Percentiles rank a stretch among this genome's conserved stretches.
Conservation (phyloP, 2,888 invertebrate species). For the Acrocyrtus sp. region DNA sequence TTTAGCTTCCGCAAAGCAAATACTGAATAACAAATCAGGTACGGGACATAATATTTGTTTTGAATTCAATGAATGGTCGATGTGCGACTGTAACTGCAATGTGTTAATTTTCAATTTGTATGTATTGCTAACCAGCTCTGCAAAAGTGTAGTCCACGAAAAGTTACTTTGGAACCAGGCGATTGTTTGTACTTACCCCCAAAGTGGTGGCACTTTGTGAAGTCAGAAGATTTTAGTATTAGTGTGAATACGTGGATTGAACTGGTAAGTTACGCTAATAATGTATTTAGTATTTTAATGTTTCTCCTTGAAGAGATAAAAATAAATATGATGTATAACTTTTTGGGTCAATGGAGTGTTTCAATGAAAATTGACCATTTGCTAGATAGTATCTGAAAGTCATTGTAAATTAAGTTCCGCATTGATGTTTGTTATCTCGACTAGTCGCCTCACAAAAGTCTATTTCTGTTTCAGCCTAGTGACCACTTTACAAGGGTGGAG, state of each 20-base stretch:
- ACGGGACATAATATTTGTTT: too few species aligned
- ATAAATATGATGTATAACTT: constrained; percentile 56
- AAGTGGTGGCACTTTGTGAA: constrained; percentile 99
- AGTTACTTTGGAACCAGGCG: constrained; percentile 77
- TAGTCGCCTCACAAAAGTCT: too few species aligned
- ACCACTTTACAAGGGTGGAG: constrained; percentile 70
- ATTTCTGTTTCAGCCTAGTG: constrained; percentile 66
- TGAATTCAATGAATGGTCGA: too few species aligned
- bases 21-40: constrained; percentile 33
- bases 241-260: constrained; percentile 82
- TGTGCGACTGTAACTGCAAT: too few species aligned
- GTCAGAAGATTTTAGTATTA: constrained; percentile 70
- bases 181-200: constrained; percentile 87
- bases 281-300: too few species aligned
- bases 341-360: constrained; percentile 48
- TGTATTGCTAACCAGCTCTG: constrained; percentile 48
- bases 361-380: constrained; percentile 55
- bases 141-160: constrained; percentile 46
- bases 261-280: constrained; percentile 74
- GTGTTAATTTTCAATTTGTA: too few species aligned
- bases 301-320: too few species aligned
- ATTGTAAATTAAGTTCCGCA: neutral
- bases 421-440: neutral
- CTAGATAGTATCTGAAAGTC: constrained; percentile 63
- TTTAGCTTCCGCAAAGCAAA: constrained; percentile 67